Evolutionary conservation across 1,140 invertebrate genomes (phyloP).

Genomic region (Wiebesia pumilae): DNA sequence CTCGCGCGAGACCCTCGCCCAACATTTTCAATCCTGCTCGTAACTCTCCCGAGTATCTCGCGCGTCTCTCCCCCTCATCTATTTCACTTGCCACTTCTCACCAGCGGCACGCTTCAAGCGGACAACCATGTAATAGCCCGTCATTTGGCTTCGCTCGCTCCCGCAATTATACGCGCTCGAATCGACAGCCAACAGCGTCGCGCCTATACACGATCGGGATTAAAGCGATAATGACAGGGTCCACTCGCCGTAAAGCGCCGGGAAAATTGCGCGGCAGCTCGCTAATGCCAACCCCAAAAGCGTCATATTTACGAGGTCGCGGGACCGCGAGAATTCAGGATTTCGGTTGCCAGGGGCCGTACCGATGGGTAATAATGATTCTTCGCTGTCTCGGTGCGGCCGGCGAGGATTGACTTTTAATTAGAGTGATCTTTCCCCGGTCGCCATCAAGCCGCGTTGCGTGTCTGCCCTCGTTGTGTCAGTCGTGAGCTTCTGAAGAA

Average conservation of each 20-base stretch:
- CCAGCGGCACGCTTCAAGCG: constrained; percentile 11
- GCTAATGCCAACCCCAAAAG: neutral
- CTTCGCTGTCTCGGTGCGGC: neutral
- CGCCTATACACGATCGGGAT: neutral
- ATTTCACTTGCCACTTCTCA: constrained; percentile 25
- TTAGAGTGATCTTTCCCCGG: neutral
- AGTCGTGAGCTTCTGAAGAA: neutral
- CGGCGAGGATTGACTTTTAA: constrained; percentile 39
- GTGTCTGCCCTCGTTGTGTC: too few relatives aligned
- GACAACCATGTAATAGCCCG: constrained; percentile 23
- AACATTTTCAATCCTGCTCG: neutral
- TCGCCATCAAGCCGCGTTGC: neutral
- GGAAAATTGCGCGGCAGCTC: constrained; percentile 17
- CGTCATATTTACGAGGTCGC: constrained; percentile 18
- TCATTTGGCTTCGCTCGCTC: constrained; percentile 4
- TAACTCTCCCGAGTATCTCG: constrained; percentile 4
- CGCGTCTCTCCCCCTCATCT: neutral
- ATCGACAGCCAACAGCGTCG: neutral
- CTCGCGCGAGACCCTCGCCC: neutral
- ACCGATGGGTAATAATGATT: too few relatives aligned
- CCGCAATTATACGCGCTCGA: constrained; percentile 22
- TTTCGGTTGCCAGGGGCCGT: neutral
- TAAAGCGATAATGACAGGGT: constrained; percentile 37
- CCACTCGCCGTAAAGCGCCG: neutral
- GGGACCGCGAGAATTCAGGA: neutral